These are phyloP conservation scores for Hemitrygon akajei DNA, from an alignment of 2,797 vertebrate genomes.

Conservation along the genomic window DNA sequence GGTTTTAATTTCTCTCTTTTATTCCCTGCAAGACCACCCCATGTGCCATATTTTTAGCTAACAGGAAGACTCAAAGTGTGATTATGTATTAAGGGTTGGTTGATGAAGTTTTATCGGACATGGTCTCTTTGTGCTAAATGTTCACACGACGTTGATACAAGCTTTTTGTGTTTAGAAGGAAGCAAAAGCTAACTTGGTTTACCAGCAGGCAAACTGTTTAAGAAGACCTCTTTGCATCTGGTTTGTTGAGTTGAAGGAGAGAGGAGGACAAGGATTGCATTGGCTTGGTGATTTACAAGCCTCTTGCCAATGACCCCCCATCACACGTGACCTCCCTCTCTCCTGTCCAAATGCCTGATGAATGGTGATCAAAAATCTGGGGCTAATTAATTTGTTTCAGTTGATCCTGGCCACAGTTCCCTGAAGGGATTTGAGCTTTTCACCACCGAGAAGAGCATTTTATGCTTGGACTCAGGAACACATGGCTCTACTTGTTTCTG, in stretches of 20 bases:
- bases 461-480: neutral
- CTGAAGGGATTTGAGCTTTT: neutral
- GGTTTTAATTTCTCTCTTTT: no score
- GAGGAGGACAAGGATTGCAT: no score
- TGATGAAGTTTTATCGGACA: neutral
- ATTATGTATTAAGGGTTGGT: neutral
- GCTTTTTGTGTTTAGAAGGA: neutral
- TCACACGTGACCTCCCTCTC: neutral
- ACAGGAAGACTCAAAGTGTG: neutral
- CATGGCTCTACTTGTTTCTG: neutral
- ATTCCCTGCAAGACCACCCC: neutral
- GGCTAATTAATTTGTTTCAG: neutral
- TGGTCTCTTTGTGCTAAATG: neutral
- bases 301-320: neutral
- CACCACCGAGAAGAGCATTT: neutral
- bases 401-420: neutral
- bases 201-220: neutral
- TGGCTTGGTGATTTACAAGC: neutral
- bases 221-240: neutral
- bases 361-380: no score
- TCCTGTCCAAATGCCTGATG: no score
- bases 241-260: no score
- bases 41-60: constrained; percentile 18
- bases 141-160: constrained; percentile 13
- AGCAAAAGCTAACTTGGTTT: neutral